These are phyloP conservation scores for Pangasianodon gigas DNA, from an alignment of 2,113 vertebrate species.

Conservation along the genomic window DNA sequence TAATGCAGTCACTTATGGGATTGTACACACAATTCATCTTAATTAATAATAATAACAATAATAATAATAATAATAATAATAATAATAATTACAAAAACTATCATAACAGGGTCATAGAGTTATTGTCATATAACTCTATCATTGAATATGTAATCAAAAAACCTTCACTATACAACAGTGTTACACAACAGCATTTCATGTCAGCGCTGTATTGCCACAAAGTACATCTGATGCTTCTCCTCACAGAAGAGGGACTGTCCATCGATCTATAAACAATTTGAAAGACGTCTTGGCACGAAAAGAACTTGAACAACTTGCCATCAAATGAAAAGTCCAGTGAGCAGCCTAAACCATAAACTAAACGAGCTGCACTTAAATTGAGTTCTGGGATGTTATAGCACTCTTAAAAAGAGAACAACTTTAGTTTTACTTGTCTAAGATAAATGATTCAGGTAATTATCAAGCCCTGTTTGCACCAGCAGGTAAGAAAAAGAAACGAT, in stretches of 20 bases:
- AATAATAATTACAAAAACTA: background rate
- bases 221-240: background rate
- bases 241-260: background rate
- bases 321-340: background rate
- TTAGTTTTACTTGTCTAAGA: background rate
- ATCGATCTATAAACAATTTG: background rate
- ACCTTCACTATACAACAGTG: background rate
- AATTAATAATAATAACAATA: background rate
- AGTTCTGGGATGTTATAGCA: background rate
- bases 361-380: background rate
- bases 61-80: background rate
- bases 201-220: background rate
- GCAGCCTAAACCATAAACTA: background rate
- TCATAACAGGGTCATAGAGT: background rate
- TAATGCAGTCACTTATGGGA: background rate
- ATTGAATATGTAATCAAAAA: background rate
- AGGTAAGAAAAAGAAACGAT: background rate
- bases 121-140: background rate
- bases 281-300: background rate
- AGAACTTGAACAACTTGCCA: background rate
- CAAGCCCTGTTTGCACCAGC: background rate
- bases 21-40: background rate
- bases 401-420: background rate
- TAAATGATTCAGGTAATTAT: background rate
- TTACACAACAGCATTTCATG: too few relatives aligned